Base-by-base conservation (phyloP, 2,888 invertebrate species). In the Dicyrtomina minuta region DNA sequence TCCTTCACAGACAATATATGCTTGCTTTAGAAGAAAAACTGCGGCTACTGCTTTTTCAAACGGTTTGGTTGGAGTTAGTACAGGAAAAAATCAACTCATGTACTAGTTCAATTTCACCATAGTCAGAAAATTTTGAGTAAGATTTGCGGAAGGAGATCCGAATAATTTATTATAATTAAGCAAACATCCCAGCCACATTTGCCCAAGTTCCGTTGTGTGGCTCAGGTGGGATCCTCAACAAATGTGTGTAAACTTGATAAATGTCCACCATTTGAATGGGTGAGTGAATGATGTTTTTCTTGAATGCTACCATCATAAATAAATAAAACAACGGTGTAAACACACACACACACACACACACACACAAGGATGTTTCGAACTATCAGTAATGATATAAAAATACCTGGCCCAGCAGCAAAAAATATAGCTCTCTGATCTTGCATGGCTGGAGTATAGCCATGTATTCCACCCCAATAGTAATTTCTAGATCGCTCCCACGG, bases 191-290 rank as follows among this genome's bases (percentile, higher is more conserved):
- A 26, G 71, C 66, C 15, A 78, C 75, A 41, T 77, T 76, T 71
- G 44, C 79, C 81, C 80, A 79, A 5, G 79, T 75, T 66, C 81
- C 81, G 74, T 81, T 80, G 72, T 80, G 77, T 6, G 83, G 81
- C 27, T 81, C 78, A 0, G 84, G 80, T 4, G 77, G 70, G 17
- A 84, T 79, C 13, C 80, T 79, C 20, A 85, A 79, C 2, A 84
- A 75, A 68, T 82, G 79, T 66, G 83, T 82, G 70, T 84, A 80
- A 60, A 85, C 78, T 39, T 83, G 82, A 76, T 85, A 85, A 59
- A 84, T 79, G 77, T 85, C 85, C 41, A 84, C 82, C 58, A 82
- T 80, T 43, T 81, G 75, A 43, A 85, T 82, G 1, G 83, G 81
- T 15, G 79, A 75, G 12, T 79, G 73, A 6, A 80, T 77, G 51